Evolutionary conservation across 1,140 invertebrate species (phyloP).

Genomic region (Cherax destructor): DNA sequence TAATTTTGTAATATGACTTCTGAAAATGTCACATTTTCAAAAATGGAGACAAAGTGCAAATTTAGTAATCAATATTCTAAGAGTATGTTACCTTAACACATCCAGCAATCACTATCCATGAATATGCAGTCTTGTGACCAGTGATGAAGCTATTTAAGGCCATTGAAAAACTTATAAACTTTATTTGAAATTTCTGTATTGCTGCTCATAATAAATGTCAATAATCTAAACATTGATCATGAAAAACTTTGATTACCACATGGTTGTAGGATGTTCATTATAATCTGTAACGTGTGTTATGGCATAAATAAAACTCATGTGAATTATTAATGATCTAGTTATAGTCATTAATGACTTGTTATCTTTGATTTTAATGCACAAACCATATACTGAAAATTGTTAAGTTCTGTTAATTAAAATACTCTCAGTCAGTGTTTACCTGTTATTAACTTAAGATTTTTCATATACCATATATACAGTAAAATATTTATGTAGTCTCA

Average conservation of each 20-base stretch:
- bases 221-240: neutral
- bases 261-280: neutral
- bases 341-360: neutral
- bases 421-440: neutral
- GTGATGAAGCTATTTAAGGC: neutral
- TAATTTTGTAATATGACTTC: neutral
- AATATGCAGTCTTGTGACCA: neutral
- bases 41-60: neutral
- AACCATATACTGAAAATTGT: neutral
- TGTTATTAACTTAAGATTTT: no score
- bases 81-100: neutral
- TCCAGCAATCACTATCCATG: neutral
- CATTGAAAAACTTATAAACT: neutral
- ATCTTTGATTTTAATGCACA: neutral
- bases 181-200: no score
- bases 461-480: no score
- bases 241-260: neutral
- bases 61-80: neutral
- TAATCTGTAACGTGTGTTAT: neutral
- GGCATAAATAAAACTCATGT: neutral
- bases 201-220: conserved; percentile 2
- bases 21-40: neutral
- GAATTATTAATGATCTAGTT: neutral
- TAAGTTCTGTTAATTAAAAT: neutral
- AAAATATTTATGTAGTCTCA: no score